A percentile compares a stretch with the other conserved stretches of the same genome.
Conservation (phyloP, 1,140 invertebrate species). For the Artemia franciscana region DNA sequence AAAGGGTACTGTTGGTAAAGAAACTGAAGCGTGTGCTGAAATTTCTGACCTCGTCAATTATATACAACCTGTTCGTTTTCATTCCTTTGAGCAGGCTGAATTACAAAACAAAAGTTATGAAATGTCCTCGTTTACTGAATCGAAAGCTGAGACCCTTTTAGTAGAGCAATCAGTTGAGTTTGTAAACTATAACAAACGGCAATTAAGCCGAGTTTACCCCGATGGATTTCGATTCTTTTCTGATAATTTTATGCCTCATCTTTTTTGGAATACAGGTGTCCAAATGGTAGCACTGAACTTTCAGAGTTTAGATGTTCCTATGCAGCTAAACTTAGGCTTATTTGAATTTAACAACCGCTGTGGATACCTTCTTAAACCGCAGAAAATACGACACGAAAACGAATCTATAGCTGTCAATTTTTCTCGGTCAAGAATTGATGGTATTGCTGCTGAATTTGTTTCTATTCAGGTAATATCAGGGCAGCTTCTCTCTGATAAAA, state of each 20-base stretch:
- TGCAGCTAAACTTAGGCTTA: slow-evolving; percentile 96
- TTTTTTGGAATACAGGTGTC: slow-evolving; percentile 99
- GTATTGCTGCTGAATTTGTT: slow-evolving; percentile 91
- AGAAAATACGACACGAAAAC: slow-evolving; percentile 92
- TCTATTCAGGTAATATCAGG: slow-evolving; percentile 58
- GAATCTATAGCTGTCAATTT: slow-evolving; percentile 89
- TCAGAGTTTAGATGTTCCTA: slow-evolving; percentile 84
- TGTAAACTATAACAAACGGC: slow-evolving; percentile 90
- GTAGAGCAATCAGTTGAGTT: slow-evolving; percentile 90
- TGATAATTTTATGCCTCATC: slow-evolving; percentile 96
- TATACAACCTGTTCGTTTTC: slow-evolving; percentile 87
- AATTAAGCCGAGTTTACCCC: slow-evolving; percentile 61
- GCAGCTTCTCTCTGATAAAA: slow-evolving; percentile 87
- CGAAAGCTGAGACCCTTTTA: slow-evolving; percentile 72
- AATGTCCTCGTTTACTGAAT: slow-evolving; percentile 95
- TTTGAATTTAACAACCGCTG: slow-evolving; percentile 95
- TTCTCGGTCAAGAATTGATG: slow-evolving; percentile 96
- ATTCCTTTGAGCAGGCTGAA: slow-evolving; percentile 76
- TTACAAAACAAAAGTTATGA: slow-evolving; percentile 82
- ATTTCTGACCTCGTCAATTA: slow-evolving; percentile 94
- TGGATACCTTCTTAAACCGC: slow-evolving; percentile 87
- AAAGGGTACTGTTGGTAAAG: slow-evolving; percentile 37
- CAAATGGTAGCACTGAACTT: slow-evolving; percentile 96
- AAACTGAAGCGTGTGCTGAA: slow-evolving; percentile 82
- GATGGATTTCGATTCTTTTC: slow-evolving; percentile 91